These are phyloP conservation scores for Orchesellides sinensis DNA, from an alignment of 2,888 invertebrate genomes.

Conservation along the genomic window DNA sequence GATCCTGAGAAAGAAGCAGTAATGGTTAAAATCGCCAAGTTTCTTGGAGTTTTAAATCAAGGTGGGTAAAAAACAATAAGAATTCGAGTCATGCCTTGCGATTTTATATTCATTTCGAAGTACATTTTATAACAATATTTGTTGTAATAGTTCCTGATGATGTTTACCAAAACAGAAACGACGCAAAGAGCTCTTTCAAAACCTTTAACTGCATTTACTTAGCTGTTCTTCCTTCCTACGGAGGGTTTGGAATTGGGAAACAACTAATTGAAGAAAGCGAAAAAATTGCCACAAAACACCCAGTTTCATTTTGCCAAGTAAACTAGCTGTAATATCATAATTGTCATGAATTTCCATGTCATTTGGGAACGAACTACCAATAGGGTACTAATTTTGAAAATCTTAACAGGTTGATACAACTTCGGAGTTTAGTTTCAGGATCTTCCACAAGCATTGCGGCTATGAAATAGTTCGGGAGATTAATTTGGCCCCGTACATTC, in stretches of 20 bases:
- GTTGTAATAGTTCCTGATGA: conserved; percentile 9
- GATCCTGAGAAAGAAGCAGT: conserved; percentile 33
- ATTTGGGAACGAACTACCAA: no score
- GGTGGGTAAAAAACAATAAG: conserved; percentile 11
- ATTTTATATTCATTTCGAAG: no score
- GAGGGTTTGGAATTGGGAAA: conserved; percentile 42
- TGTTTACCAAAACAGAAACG: not conserved
- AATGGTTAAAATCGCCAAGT: conserved; percentile 53
- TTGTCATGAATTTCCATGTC: not conserved
- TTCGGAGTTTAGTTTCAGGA: conserved; percentile 39
- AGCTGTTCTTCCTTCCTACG: conserved; percentile 14
- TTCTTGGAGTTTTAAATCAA: conserved; percentile 45
- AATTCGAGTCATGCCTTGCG: no score
- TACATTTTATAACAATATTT: no score
- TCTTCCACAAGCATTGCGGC: conserved; percentile 44
- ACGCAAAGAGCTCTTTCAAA: not conserved
- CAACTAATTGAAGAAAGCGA: conserved; percentile 29
- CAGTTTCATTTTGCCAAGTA: not conserved
- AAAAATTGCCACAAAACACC: conserved; percentile 18
- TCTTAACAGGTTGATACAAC: conserved; percentile 57
- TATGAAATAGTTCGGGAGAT: conserved; percentile 45
- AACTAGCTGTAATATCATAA: not conserved
- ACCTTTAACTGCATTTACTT: conserved; percentile 57
- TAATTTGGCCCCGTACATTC: conserved; percentile 10
- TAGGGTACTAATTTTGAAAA: no score